phyloP scores from a whole-genome alignment of 2,113 vertebrate genomes.

The Thermophis baileyi region DNA sequence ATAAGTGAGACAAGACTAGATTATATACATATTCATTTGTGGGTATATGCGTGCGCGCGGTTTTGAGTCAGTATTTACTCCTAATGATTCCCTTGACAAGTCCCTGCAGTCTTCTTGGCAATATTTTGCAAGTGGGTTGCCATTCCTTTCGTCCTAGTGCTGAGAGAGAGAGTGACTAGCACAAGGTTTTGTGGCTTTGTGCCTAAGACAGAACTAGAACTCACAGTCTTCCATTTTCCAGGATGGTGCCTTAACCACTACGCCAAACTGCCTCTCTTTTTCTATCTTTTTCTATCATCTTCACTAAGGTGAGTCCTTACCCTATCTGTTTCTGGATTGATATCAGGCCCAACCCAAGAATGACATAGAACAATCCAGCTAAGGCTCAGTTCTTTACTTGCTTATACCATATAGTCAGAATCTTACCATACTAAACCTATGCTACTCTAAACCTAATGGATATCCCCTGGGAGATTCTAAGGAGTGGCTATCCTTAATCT shows the following conservation, averaged over 20 bases:
- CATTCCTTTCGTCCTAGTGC: not conserved
- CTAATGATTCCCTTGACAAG: not conserved
- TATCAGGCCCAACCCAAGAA: not conserved
- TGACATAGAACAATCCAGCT: not conserved
- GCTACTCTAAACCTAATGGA: not conserved
- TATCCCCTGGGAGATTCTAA: not conserved
- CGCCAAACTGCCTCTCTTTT: not conserved
- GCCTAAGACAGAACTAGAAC: not conserved
- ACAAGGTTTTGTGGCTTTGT: not conserved
- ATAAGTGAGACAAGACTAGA: not conserved
- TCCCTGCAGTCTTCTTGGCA: not conserved
- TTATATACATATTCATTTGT: not conserved
- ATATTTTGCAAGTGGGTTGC: not conserved
- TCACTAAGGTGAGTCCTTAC: not conserved
- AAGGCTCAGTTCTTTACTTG: not conserved
- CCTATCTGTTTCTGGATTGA: not conserved
- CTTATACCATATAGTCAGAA: not conserved
- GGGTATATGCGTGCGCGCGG: accelerated
- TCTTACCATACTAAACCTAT: not conserved
- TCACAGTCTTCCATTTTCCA: not conserved
- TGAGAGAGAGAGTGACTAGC: not conserved
- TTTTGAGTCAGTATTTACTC: not conserved
- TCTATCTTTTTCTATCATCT: not conserved
- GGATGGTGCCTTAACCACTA: not conserved
- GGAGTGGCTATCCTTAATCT: not conserved